Evolutionary conservation across 2,113 vertebrate genomes (phyloP), one percentile per base, ranked within the genome.

Genomic region (Alligator sinensis): DNA sequence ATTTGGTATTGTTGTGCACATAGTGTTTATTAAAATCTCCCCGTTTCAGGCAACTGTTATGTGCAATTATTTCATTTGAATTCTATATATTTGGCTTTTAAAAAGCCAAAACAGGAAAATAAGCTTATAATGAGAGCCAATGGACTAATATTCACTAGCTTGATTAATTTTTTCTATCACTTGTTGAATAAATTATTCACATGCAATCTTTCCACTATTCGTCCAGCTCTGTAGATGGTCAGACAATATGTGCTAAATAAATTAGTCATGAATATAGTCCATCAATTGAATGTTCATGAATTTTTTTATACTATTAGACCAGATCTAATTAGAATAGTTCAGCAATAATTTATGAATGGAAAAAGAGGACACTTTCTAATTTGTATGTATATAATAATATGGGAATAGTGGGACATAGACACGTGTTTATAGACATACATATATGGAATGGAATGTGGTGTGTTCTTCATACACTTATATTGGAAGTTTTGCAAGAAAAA

Each of bases 401-500:
- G 90, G 47, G 63, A 72, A 81, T 82, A 63, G 27, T 80, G 70
- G 66, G 82, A 27, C 66, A n/a, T 66, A 82, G 60, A 34, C 9
- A 2, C 5, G 25, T 72, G 22, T 74, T 88, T 77, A 34, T 63
- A 66, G 68, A 77, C 1, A 7, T 74, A 88, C 9, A 79, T 77
- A 24, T 27, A 70, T 61, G 80, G 10, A 75, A 0, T 0, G 92
- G 90, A 89, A 55, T 90, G 7, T 34, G 25, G 5, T 82, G 5
- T 87, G 55, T 76, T 96, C 96, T 91, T 95, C 87, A 68, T 61
- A 84, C 4, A 47, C 95, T 97, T 95, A 82, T 94, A 96, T 94
- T 96, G 85, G 92, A 97, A 98, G 96, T 98, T 98, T 96, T 95
- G 21, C 87, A 96, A 97, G 97, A 89, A 97, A 97, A 98, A 98